Evolutionary conservation across 2,797 vertebrate species (phyloP).

Genomic region (Bradypodion ventrale): DNA sequence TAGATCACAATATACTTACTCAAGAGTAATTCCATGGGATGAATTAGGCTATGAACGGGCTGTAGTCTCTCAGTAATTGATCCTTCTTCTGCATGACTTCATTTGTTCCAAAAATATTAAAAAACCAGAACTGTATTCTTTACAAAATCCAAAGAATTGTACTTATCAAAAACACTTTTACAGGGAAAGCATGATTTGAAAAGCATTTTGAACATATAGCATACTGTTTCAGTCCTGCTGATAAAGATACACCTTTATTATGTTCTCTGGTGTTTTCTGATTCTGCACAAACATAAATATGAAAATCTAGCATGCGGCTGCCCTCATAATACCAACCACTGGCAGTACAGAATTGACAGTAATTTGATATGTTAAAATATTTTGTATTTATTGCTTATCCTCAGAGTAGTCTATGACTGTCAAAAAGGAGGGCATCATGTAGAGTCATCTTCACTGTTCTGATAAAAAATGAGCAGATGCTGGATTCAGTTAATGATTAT

Average conservation of each 20-base stretch:
- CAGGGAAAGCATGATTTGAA: too few species aligned
- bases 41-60: too few species aligned
- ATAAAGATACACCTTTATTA: not conserved
- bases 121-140: too few species aligned
- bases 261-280: not conserved
- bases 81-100: too few species aligned
- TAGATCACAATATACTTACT: too few species aligned
- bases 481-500: slow-evolving; percentile 45
- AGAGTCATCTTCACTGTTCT: slow-evolving; percentile 34
- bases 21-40: too few species aligned
- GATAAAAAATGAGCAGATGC: slow-evolving; percentile 39
- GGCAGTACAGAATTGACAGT: not conserved
- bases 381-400: not conserved
- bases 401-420: slow-evolving; percentile 15
- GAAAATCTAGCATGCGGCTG: not conserved
- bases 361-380: slow-evolving; percentile 23
- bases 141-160: too few species aligned
- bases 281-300: not conserved
- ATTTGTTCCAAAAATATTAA: too few species aligned
- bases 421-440: slow-evolving; percentile 44
- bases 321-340: not conserved
- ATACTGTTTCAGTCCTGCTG: too few species aligned
- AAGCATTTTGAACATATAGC: not conserved
- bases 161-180: too few species aligned
- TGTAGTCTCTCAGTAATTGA: too few species aligned